Evolutionary conservation across 1,140 invertebrate genomes (phyloP), one percentile per base, ranked within the genome.

Genomic region (Epicauta chinensis): DNA sequence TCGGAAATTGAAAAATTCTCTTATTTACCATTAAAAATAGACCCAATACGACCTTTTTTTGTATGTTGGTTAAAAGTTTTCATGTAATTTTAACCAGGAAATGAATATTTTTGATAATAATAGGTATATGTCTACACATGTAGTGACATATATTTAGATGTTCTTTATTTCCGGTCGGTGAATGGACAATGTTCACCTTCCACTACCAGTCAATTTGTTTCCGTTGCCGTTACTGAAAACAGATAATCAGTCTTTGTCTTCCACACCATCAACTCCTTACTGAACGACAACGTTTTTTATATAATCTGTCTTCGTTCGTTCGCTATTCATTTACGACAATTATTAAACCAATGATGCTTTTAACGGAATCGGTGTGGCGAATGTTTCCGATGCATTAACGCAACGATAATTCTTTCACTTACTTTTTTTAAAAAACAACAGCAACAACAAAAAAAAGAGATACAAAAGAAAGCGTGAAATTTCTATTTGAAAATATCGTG

Each of bases 231-330:
- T 44, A 44, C 32, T 32, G 50, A 52, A 52, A 32, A 52, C 50
- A 44, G 35, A 52, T 39, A 52, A 52, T 52, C 50, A 52, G 50
- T 52, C 50, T 43, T 52, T 52, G 50, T 52, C 50, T 43, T 39
- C 50, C 50, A 45, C 41, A 43, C 50, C 50, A 52, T 52, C 50
- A 52, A 52, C 40, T 44, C 43, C 23, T 50, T 44, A 52, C 40
- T 44, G 32, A 16, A 40, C 40, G 37, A 52, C 50, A 34, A 31
- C 23, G 23, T 23, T 23, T 7, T 23, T 7, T 23, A 52, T 44
- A 31, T 37, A 39, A 52, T 52, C 43, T 41, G 40, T 43, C 40
- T 52, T 52, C 50, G 50, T 43, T 52, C 16, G 15, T 45, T 43
- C 39, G 14, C 40, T 41, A 44, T 34, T 15, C 50, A 52, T 52